phyloP scores from a whole-genome alignment of 2,797 vertebrate species.

The Toxotes lorentzi region DNA sequence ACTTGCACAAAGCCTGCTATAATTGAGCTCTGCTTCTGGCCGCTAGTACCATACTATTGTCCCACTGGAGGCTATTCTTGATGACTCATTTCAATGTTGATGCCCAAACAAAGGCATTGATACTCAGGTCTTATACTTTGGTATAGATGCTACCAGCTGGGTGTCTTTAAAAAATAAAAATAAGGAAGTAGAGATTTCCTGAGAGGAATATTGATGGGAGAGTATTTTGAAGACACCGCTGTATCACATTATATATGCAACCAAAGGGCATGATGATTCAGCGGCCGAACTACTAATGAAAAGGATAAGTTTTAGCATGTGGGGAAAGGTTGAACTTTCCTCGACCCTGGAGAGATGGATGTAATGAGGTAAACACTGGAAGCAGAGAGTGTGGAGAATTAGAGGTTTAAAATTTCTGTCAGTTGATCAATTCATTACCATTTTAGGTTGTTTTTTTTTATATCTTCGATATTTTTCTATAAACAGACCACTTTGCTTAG shows the following conservation, averaged over 20 bases:
- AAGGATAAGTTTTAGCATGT: slow-evolving; percentile 11
- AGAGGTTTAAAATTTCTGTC: background rate
- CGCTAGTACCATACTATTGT: slow-evolving; percentile 52
- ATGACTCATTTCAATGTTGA: slow-evolving; percentile 49
- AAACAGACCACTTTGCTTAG: background rate
- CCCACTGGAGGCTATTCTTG: slow-evolving; percentile 52
- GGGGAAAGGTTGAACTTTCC: slow-evolving; percentile 37
- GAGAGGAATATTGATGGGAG: slow-evolving; percentile 21
- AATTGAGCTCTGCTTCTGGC: slow-evolving; percentile 61
- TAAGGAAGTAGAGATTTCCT: slow-evolving; percentile 19
- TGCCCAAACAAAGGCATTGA: slow-evolving; percentile 55
- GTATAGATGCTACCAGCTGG: slow-evolving; percentile 10
- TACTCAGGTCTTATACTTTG: slow-evolving; percentile 20
- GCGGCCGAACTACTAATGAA: slow-evolving; percentile 34
- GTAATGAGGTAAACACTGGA: slow-evolving; percentile 30
- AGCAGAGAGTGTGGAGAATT: slow-evolving; percentile 13
- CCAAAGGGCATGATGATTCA: slow-evolving; percentile 20
- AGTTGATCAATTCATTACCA: slow-evolving; percentile 1
- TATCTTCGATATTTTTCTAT: no score
- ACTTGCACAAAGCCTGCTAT: slow-evolving; percentile 59
- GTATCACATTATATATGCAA: slow-evolving; percentile 26
- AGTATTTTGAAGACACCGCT: slow-evolving; percentile 12
- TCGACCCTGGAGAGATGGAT: slow-evolving; percentile 30
- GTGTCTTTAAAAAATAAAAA: slow-evolving; percentile 5
- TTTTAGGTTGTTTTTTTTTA: background rate